Conservation (phyloP, 2,797 vertebrate species). For the Gallinago nigripennis region DNA sequence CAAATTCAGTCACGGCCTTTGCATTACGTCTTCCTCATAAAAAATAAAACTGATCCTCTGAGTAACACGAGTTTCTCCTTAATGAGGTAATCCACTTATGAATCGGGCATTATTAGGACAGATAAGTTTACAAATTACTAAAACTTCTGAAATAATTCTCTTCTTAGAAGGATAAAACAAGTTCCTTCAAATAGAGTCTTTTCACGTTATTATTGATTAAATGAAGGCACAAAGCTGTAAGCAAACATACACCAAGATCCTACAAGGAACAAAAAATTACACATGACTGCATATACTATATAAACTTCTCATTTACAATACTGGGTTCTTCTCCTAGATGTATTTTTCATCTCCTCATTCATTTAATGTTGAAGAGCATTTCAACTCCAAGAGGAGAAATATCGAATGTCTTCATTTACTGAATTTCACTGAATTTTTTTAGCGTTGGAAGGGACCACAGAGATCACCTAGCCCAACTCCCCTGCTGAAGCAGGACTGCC, state of each 20-base stretch:
- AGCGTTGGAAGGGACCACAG: too few species aligned
- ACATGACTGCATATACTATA: background rate
- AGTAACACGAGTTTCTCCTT: background rate
- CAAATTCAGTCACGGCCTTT: background rate
- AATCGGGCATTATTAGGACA: background rate
- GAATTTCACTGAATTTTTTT: too few species aligned
- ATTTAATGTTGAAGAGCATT: background rate
- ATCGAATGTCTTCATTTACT: background rate
- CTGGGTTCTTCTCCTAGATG: background rate
- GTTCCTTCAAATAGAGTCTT: background rate
- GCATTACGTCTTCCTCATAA: background rate
- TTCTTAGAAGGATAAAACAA: background rate
- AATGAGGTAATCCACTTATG: background rate
- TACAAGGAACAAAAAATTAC: background rate
- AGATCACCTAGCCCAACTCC: too few species aligned
- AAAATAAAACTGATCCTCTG: background rate
- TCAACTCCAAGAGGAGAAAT: constrained; percentile 1
- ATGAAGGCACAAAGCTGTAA: background rate
- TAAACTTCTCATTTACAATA: background rate
- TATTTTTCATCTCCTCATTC: background rate
- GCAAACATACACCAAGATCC: background rate
- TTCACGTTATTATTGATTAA: background rate
- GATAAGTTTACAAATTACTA: background rate
- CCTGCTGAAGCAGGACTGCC: too few species aligned
- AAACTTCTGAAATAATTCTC: background rate